Evolutionary conservation across 2,888 invertebrate genomes (phyloP).

Genomic region (Andrena marginata): DNA sequence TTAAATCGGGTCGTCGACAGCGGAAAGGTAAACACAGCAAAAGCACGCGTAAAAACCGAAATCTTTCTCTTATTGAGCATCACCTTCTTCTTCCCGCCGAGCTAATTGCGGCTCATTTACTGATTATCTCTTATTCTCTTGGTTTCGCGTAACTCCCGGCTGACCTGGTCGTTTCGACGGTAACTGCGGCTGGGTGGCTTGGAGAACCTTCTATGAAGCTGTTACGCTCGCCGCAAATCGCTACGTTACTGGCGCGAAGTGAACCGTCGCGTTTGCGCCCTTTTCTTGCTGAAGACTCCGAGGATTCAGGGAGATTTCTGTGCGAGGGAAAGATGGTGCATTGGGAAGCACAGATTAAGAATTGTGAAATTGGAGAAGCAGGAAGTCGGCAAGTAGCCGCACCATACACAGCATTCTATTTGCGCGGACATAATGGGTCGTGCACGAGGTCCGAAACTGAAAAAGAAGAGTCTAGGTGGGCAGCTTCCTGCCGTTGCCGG

Average conservation of each 20-base stretch:
- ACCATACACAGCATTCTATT: slow-evolving; percentile 18
- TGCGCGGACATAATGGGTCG: slow-evolving; percentile 33
- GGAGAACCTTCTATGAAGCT: slow-evolving; percentile 61
- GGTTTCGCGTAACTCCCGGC: slow-evolving; percentile 34
- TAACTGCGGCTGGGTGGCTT: slow-evolving; percentile 21
- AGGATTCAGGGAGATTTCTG: slow-evolving; percentile 12
- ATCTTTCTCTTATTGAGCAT: not conserved
- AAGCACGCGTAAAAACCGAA: slow-evolving; percentile 21
- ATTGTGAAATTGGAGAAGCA: not conserved
- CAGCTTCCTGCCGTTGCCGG: slow-evolving; percentile 32
- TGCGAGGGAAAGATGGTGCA: not conserved
- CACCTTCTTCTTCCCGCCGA: slow-evolving; percentile 14
- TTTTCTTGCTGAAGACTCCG: slow-evolving; percentile 29
- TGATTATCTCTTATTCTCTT: slow-evolving; percentile 58
- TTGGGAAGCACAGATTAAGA: not conserved
- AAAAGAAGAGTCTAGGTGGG: not conserved
- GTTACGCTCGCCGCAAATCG: slow-evolving; percentile 45
- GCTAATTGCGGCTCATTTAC: slow-evolving; percentile 50
- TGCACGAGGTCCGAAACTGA: slow-evolving; percentile 8
- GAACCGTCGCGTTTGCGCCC: slow-evolving; percentile 33
- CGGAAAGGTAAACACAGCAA: slow-evolving; percentile 58
- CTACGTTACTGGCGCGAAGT: slow-evolving; percentile 47
- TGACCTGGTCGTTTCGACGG: slow-evolving; percentile 27
- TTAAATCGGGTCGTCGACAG: slow-evolving; percentile 45
- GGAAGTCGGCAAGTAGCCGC: slow-evolving; percentile 1